A percentile compares a stretch with the other conserved stretches of the same genome.
These are phyloP conservation scores for Polypterus bichir DNA, from an alignment of 2,113 vertebrate species.

Conservation along the genomic window DNA sequence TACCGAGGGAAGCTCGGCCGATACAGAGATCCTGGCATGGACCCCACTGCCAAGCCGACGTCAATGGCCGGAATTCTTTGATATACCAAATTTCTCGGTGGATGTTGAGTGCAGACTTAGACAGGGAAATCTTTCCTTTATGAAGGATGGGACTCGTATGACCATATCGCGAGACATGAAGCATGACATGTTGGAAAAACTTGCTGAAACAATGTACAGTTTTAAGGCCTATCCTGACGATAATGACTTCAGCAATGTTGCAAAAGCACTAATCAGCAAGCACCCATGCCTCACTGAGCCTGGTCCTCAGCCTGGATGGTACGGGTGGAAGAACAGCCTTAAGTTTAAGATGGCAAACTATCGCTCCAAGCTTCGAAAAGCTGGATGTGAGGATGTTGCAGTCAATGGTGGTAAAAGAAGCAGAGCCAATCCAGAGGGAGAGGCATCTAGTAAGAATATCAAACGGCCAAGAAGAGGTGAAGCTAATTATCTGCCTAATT, in stretches of 20 bases:
- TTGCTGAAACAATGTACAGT: constrained; percentile 13
- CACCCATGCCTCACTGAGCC: constrained; percentile 10
- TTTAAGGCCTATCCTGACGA: constrained; percentile 10
- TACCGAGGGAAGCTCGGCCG: neutral
- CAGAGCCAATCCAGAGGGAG: neutral
- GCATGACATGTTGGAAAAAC: constrained; percentile 12
- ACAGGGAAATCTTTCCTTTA: constrained; percentile 8
- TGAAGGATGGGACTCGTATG: constrained; percentile 13
- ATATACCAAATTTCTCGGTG: constrained; percentile 7
- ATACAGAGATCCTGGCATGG: constrained; percentile 6
- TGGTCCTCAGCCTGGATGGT: neutral
- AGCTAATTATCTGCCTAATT: neutral
- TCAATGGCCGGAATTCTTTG: constrained; percentile 8
- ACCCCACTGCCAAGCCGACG: neutral
- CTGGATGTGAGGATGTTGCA: constrained; percentile 9
- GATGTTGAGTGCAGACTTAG: constrained; percentile 11
- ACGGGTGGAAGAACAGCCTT: constrained; percentile 6
- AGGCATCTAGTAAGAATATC: constrained; percentile 2
- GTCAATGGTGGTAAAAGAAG: constrained; percentile 11
- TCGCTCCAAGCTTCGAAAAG: neutral
- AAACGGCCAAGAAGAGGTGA: constrained; percentile 5
- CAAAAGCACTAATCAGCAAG: constrained; percentile 6
- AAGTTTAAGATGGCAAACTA: constrained; percentile 10
- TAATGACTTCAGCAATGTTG: constrained; percentile 5
- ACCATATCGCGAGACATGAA: constrained; percentile 13